Percentiles rank a stretch among this genome's conserved stretches.
phyloP scores from a whole-genome alignment of 2,113 vertebrate genomes.

The Nyctibius bracteatus region DNA sequence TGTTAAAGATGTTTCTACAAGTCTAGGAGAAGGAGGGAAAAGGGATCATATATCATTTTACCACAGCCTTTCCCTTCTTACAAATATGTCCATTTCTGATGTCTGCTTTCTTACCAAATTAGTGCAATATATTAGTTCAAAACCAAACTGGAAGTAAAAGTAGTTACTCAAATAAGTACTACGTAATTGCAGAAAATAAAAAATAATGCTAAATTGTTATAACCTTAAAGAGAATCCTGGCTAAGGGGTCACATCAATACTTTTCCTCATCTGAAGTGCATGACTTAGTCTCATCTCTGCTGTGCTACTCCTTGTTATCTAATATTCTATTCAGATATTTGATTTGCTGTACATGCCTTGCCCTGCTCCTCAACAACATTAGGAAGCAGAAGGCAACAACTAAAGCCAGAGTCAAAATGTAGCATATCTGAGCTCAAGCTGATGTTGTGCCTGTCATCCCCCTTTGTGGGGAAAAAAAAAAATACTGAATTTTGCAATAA shows the following conservation, averaged over 20 bases:
- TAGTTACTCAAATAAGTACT: neutral
- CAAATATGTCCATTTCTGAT: neutral
- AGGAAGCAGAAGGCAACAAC: neutral
- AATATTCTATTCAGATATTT: neutral
- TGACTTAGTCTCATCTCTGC: neutral
- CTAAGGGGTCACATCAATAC: neutral
- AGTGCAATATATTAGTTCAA: neutral
- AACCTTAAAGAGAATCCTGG: neutral
- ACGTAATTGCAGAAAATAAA: neutral
- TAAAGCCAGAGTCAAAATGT: neutral
- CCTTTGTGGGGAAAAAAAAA: neutral
- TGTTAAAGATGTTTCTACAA: conserved; percentile 18
- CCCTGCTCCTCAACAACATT: neutral
- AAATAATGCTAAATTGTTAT: neutral
- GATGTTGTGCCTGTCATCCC: neutral
- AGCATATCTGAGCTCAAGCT: neutral
- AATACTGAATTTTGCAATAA: neutral
- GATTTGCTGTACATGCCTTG: neutral
- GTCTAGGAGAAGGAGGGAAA: neutral
- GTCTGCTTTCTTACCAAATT: neutral
- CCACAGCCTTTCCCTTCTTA: neutral
- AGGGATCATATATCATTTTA: neutral
- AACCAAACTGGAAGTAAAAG: neutral
- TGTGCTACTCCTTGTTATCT: neutral
- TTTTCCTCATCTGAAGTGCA: neutral